Base-by-base conservation (phyloP, 2,797 vertebrate genomes). In the Hypotaenidia philippensis region DNA sequence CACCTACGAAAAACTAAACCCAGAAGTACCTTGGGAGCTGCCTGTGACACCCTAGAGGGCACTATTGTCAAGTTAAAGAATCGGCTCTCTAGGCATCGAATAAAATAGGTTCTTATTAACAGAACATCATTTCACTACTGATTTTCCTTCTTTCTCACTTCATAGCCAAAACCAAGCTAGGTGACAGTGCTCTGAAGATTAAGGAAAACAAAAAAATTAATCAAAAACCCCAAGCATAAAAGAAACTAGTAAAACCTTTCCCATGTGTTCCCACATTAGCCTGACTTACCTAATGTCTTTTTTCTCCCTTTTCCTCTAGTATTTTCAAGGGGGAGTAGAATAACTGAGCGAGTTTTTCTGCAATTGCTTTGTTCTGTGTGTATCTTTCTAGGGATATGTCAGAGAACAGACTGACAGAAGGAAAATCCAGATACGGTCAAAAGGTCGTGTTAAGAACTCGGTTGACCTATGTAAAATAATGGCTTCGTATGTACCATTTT, bases 41-140 rank as follows among this genome's bases (percentile, higher is more conserved):
- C 5, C 32, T 80, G 29, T 69, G 74, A 80, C 79, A 90, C 90
- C 79, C 93, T 96, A 97, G 90, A 96, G 72, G 93, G 91, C 83
- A 87, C 79, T 92, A 75, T 82, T 89, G 78, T 40, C 82, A 85
- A 96, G 74, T 13, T 47, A 49, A 85, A 94, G 92, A 90, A 77
- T 63, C 60, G 27, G 38, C 45, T 87, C 59, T 79, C 75, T 11
- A 41, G 56, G 40, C n/a, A 11, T 36, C 50, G 60, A 68, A 83
- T n/a, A 83, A 89, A 83, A 84, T 14, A 64, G 53, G 34, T 40
- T 78, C 69, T 59, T 65, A 36, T 25, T 76, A 78, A 90, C 5
- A 23, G 31, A 75, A 55, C 32, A 60, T 72, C 5, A 34, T 81
- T 90, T 92, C 60, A 29, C 49, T 68, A n/a, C 31, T 19, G 17